Percentiles rank a stretch among this genome's conserved stretches.
Evolutionary conservation across 1,140 invertebrate genomes (phyloP).

Genomic region (Drosophila sturtevanti): DNA sequence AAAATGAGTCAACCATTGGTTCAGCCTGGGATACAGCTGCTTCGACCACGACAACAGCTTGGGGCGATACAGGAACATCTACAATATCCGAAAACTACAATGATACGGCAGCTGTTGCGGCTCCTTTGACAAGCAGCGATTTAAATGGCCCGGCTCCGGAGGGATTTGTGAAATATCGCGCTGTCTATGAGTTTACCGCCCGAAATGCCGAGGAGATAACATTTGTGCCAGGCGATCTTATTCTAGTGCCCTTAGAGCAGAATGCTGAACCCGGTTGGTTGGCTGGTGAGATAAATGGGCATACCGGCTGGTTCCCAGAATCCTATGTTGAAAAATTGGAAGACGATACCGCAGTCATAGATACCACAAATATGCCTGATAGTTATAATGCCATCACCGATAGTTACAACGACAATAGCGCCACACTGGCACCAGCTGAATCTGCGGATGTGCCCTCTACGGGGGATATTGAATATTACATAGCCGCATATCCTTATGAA

Average conservation of each 20-base stretch:
- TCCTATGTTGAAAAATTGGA: conserved; percentile 96
- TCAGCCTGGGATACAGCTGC: conserved; percentile 81
- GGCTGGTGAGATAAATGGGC: conserved; percentile 92
- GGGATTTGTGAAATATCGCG: conserved; percentile 90
- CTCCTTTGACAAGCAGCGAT: conserved; percentile 60
- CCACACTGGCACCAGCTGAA: neutral
- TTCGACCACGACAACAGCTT: conserved; percentile 61
- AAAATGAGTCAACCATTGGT: conserved; percentile 74
- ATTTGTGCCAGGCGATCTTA: conserved; percentile 96
- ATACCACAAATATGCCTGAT: conserved; percentile 22
- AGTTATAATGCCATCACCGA: conserved; percentile 23
- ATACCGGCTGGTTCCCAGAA: conserved; percentile 98
- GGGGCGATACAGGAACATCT: conserved; percentile 82
- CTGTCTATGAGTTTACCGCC: conserved; percentile 96
- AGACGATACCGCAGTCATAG: conserved; percentile 27
- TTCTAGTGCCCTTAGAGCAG: conserved; percentile 93
- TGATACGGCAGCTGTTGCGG: conserved; percentile 50
- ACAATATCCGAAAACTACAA: conserved; percentile 58
- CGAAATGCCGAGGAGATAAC: conserved; percentile 96
- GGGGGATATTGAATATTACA: conserved; percentile 89
- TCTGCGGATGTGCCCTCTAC: conserved; percentile 20
- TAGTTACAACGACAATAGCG: conserved; percentile 64
- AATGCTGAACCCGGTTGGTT: conserved; percentile 98
- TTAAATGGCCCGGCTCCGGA: conserved; percentile 75
- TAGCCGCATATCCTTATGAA: conserved; percentile 92